Evolutionary conservation across 2,113 vertebrate species (phyloP).

Genomic region (Acrocephalus kingi): DNA sequence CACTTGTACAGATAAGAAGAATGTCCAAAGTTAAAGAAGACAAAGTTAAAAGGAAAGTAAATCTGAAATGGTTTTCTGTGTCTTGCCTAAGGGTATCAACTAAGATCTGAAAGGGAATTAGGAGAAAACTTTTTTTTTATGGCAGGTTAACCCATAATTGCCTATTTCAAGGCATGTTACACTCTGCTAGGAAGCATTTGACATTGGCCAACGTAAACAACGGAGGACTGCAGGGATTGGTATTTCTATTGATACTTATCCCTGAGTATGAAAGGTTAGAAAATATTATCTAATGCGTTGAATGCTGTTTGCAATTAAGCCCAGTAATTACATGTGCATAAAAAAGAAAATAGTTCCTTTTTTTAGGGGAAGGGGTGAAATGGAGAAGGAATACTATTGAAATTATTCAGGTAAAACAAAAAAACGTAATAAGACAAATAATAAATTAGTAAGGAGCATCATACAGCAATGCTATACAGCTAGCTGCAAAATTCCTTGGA

Average conservation of each 20-base stretch:
- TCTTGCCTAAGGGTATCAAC: neutral
- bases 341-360: neutral
- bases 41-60: neutral
- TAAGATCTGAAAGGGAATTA: neutral
- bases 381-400: neutral
- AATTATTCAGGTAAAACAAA: neutral
- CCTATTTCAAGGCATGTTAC: neutral
- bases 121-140: neutral
- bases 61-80: neutral
- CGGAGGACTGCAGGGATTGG: neutral
- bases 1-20: neutral
- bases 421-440: neutral
- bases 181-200: neutral
- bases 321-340: neutral
- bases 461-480: neutral
- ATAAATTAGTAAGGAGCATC: neutral
- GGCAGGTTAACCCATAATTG: neutral
- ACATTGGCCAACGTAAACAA: neutral
- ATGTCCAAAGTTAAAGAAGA: neutral
- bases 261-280: neutral
- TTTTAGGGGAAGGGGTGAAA: neutral
- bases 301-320: neutral
- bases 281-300: neutral
- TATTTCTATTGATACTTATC: neutral
- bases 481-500: neutral